A percentile compares a stretch with the other conserved stretches of the same genome.
Conservation (phyloP, 2,888 invertebrate genomes). For the Drosophila basisetae region DNA sequence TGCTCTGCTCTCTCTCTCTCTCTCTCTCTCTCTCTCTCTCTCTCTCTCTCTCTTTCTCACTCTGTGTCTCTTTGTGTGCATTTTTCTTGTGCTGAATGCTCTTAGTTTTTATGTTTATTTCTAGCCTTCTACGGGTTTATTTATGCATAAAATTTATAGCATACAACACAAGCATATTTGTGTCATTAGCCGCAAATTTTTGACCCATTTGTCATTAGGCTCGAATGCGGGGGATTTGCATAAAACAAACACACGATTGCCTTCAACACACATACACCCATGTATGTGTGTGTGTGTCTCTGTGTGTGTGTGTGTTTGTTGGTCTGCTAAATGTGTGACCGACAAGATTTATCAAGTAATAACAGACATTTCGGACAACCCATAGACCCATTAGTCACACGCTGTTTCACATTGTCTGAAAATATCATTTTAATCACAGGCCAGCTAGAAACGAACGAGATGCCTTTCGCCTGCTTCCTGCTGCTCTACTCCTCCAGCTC, state of each 20-base stretch:
- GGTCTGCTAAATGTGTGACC: slow-evolving; percentile 72
- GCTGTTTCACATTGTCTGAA: slow-evolving; percentile 81
- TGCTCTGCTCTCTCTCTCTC: slow-evolving; percentile 5
- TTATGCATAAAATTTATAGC: slow-evolving; percentile 77
- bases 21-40: neutral
- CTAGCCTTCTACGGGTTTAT: slow-evolving; percentile 54
- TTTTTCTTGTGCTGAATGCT: neutral
- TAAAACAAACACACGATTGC: slow-evolving; percentile 68
- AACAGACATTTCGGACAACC: slow-evolving; percentile 82
- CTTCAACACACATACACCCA: slow-evolving; percentile 22
- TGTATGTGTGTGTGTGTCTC: neutral
- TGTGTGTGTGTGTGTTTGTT: slow-evolving; percentile 17
- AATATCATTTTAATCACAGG: slow-evolving; percentile 79
- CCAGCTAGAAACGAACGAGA: slow-evolving; percentile 23
- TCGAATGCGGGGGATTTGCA: slow-evolving; percentile 73
- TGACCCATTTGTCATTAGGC: slow-evolving; percentile 80
- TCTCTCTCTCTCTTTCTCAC: neutral
- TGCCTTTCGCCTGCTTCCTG: slow-evolving; percentile 1
- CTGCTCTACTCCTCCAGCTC: neutral
- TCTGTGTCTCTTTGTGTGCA: neutral
- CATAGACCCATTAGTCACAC: slow-evolving; percentile 81
- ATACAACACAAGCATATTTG: slow-evolving; percentile 74
- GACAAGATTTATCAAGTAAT: slow-evolving; percentile 81
- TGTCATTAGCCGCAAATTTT: slow-evolving; percentile 81
- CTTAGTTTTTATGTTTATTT: slow-evolving; percentile 22